phyloP scores from a whole-genome alignment of 2,113 vertebrate genomes.

The Otolemur garnettii region DNA sequence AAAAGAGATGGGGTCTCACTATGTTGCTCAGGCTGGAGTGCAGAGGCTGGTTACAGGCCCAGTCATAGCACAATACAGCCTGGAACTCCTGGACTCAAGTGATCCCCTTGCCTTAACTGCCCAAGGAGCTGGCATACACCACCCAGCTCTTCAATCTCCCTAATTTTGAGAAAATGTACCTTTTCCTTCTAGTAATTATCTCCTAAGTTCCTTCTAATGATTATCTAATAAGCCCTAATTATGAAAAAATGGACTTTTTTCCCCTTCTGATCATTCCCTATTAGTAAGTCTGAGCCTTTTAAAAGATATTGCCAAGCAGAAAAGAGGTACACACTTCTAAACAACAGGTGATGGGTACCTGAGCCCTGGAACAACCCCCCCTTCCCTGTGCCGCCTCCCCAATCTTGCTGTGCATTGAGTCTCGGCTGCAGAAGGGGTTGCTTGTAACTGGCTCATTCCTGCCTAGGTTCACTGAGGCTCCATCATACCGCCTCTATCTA shows the following conservation, averaged over 20 bases:
- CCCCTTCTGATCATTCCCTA: background rate
- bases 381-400: background rate
- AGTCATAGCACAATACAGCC: background rate
- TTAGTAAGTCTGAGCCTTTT: background rate
- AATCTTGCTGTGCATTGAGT: background rate
- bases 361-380: background rate
- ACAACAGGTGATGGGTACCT: background rate
- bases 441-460: background rate
- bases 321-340: background rate
- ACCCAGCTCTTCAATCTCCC: background rate
- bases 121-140: background rate
- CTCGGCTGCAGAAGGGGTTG: background rate
- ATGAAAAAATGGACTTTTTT: background rate
- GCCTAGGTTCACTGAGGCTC: background rate
- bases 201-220: background rate
- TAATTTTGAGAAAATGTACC: constrained; percentile 18
- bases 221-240: background rate
- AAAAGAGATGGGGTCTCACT: background rate
- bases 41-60: background rate
- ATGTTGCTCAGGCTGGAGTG: background rate
- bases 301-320: background rate
- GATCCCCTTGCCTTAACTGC: background rate
- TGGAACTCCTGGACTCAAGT: background rate
- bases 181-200: background rate
- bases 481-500: background rate